Base-by-base conservation (phyloP, 2,888 invertebrate species). In the Xestoiulus laeticollis region DNA sequence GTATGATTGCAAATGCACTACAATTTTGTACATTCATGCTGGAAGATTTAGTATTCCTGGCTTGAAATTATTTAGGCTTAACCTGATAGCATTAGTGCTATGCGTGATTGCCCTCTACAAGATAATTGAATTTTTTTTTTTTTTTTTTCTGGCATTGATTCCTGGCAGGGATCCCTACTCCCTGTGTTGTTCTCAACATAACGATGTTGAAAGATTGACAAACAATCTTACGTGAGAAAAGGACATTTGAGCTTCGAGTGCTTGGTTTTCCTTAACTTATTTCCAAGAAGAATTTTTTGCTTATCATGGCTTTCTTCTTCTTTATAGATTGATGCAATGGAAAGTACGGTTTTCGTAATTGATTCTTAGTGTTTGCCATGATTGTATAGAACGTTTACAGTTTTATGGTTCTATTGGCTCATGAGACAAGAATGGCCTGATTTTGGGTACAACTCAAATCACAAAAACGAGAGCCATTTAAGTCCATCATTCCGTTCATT, bases 291-390 rank as follows among this genome's bases (percentile, higher is more conserved):
- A 30, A 6, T 78, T 78, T 78, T 59, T 78, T 78, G 26, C 78
- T 78, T 26, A 78, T 78, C 12, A 30, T 26, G 78, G 30, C 4
- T 30, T 78, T 26, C 30, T 78, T 30, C 8, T 26, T n/a, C n/a
- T 26, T 68, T 10, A 26, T 43, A 43, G 43, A 43, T 68, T 22
- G 14, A 10, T 78, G 30, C 30, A 30, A 14, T 10, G 0, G 14
- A 78, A 1, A 78, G 30, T 26, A 78, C 78, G 10, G 38, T 78
- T 78, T 78, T 78, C 78, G 78, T 78, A 78, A 78, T 78, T 78
- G 68, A 68, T 68, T 26, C 26, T 30, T 30, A 30, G 78, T 78
- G 78, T 14, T 10, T 78, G 30, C 12, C 78, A 3, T 78, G 22
- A 78, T 78, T 78, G 78, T 22, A 22, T 22, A 30, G 2, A 30